Base-by-base conservation (phyloP, 2,113 vertebrate species). In the Rhodinocichla rosea region DNA sequence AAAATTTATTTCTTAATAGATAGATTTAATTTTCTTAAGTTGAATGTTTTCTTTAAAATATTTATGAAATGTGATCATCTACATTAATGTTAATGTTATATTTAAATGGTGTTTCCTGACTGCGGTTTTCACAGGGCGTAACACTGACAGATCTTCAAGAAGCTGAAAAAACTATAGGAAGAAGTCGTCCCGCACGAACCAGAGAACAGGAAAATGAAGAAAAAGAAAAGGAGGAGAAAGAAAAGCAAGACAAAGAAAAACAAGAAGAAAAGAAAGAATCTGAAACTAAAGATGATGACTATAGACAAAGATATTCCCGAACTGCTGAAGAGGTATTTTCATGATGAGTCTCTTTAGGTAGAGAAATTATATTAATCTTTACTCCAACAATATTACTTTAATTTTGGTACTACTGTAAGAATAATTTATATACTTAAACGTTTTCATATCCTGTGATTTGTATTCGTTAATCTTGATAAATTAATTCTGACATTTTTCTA, bases 61-160 rank as follows among this genome's bases (percentile, higher is more conserved):
- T 10, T 65, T 68, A 6, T 60, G 5, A 50, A 55, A 32, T 52
- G 19, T 26, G 32, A 17, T 83, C 11, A n/a, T 68, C 15, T 73
- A 1, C 23, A 42, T 45, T 83, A 62, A 37, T 33, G 10, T 1
- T 6, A 65, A 27, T 40, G 39, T 57, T 65, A 16, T 8, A 39
- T 42, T 78, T 39, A 68, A 60, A 33, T 1, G 0, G 12, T 82
- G 0, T 65, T 82, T 55, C 11, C 62, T 64, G 33, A 47, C 19
- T 69, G n/a, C 53, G 83, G n/a, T 95, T 68, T 83, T 71, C 79
- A 18, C 56, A 99, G 99, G 99, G 99, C 0, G 99, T 99, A 84
- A 99, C 99, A 52, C 92, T 99, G 95, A 99, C 99, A 42, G 99
- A 99, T 98, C 99, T 99, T 96, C 99, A 99, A 92, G 99, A 99